These are phyloP conservation scores for Ceratoteleas bidentatus DNA, from an alignment of 1,140 invertebrate genomes.

Conservation along the genomic window DNA sequence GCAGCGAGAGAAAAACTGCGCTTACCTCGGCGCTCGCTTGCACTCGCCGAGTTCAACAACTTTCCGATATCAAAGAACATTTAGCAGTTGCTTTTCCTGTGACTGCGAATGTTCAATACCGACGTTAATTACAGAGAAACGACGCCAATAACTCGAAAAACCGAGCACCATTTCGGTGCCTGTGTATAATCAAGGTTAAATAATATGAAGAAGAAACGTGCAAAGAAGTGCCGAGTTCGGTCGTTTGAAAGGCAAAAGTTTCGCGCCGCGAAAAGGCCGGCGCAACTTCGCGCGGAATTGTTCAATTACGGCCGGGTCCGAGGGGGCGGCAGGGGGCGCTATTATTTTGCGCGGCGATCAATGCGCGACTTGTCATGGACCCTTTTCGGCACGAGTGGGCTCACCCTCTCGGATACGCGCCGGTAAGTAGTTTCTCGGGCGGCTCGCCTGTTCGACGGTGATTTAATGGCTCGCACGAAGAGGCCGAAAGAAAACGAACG, in stretches of 20 bases:
- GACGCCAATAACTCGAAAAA: neutral
- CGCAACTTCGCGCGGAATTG: conserved; percentile 49
- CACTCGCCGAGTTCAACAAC: too few relatives aligned
- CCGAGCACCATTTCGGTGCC: neutral
- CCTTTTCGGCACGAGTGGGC: conserved; percentile 54
- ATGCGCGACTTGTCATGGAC: conserved; percentile 60
- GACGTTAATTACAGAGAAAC: neutral
- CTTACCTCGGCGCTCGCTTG: too few relatives aligned
- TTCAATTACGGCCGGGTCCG: conserved; percentile 55
- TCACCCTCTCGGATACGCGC: conserved; percentile 28
- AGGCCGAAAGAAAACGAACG: conserved; percentile 48
- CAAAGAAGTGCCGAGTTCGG: conserved; percentile 48
- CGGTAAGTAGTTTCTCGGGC: conserved; percentile 53
- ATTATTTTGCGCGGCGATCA: conserved; percentile 63
- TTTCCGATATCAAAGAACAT: too few relatives aligned
- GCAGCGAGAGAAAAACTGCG: too few relatives aligned
- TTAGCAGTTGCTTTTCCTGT: too few relatives aligned
- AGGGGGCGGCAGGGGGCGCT: conserved; percentile 10
- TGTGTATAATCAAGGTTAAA: conserved; percentile 40
- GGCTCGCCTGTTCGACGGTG: conserved; percentile 54
- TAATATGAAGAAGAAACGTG: conserved; percentile 42
- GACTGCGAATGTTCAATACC: neutral
- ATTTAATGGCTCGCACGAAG: conserved; percentile 61
- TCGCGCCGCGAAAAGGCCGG: conserved; percentile 41
- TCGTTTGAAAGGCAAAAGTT: conserved; percentile 55